Conservation (phyloP, 2,113 vertebrate species). For the Paedocypris sp. region DNA sequence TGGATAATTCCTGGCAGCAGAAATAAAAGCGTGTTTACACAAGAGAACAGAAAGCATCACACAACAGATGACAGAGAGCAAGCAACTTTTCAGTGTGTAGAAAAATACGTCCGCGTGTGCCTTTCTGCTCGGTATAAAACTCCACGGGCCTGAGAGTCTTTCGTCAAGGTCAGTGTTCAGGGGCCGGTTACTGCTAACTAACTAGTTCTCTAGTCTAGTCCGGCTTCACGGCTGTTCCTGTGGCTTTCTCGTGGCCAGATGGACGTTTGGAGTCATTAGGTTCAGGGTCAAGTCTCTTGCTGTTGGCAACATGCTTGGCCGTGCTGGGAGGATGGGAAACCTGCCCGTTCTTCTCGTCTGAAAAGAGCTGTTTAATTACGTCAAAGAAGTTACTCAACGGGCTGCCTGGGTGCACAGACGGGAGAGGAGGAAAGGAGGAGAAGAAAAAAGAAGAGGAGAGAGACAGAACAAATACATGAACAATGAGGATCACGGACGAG, state of each 20-base stretch:
- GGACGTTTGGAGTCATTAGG: constrained; percentile 81
- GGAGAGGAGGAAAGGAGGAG: constrained; percentile 61
- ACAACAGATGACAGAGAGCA: constrained; percentile 37
- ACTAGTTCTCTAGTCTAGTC: constrained; percentile 49
- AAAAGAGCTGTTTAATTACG: constrained; percentile 98
- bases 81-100: constrained; percentile 14
- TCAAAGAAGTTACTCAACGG: constrained; percentile 97
- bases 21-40: no score
- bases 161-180: constrained; percentile 44
- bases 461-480: constrained; percentile 79
- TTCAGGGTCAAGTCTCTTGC: constrained; percentile 74
- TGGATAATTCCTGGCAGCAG: constrained; percentile 96
- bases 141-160: no score
- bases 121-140: no score
- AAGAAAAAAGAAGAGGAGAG: constrained; percentile 53
- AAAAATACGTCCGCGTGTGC: constrained; percentile 13
- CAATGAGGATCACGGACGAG: constrained; percentile 65
- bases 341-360: constrained; percentile 93
- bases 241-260: constrained; percentile 80
- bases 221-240: constrained; percentile 79
- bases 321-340: constrained; percentile 79
- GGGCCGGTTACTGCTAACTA: no score
- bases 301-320: constrained; percentile 78
- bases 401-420: constrained; percentile 81
- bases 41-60: constrained; percentile 72